A percentile compares a stretch with the other conserved stretches of the same genome.
These are phyloP conservation scores for Sakesphorus luctuosus DNA, from an alignment of 2,113 vertebrate genomes.

Conservation along the genomic window DNA sequence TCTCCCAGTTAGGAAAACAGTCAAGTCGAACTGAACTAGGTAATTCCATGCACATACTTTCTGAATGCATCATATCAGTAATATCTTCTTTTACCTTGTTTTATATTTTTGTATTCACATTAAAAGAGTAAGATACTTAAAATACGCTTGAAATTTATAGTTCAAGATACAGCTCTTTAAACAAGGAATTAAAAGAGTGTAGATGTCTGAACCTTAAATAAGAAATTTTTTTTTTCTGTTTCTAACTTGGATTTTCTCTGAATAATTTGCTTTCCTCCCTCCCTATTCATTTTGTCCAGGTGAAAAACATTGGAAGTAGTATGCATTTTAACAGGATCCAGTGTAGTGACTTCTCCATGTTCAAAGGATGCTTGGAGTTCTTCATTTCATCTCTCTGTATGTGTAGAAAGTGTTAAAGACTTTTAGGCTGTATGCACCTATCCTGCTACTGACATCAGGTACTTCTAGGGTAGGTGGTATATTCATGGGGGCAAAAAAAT, in stretches of 20 bases:
- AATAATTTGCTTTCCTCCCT: not conserved
- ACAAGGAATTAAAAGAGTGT: not conserved
- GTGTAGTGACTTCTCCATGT: not conserved
- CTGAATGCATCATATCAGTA: not conserved
- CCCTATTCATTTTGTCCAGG: not conserved
- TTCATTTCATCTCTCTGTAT: not conserved
- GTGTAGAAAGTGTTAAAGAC: not conserved
- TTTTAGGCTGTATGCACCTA: not conserved
- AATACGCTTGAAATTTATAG: not conserved
- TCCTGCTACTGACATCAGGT: not conserved
- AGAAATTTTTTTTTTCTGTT: not conserved
- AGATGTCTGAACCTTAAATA: not conserved
- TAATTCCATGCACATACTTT: not conserved
- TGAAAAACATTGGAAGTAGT: not conserved
- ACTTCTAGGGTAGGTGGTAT: not conserved
- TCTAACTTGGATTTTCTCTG: not conserved
- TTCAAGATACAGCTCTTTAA: not conserved
- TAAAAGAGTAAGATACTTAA: not conserved
- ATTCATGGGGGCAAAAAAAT: not conserved
- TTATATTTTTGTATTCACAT: not conserved
- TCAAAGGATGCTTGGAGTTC: not conserved
- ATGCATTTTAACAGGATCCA: not conserved
- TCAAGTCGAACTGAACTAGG: not conserved
- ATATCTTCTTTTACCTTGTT: not conserved
- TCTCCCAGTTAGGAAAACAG: conserved; percentile 17